Evolutionary conservation across 2,113 vertebrate species (phyloP).

Genomic region (Nyctereutes procyonoides): DNA sequence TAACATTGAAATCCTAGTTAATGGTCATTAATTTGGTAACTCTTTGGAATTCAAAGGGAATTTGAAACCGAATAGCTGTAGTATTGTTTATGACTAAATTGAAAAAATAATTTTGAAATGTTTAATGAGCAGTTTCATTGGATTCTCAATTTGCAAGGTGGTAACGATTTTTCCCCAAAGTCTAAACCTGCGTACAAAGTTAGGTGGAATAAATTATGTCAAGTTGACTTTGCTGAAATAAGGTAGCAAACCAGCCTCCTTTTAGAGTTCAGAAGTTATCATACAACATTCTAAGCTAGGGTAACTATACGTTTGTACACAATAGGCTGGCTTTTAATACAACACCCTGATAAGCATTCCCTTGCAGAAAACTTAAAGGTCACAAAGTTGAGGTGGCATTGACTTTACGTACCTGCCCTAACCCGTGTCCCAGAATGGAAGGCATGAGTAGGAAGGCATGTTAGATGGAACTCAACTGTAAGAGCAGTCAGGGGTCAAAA

Average conservation of each 20-base stretch:
- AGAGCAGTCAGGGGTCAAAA: not conserved
- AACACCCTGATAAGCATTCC: not conserved
- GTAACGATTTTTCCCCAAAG: not conserved
- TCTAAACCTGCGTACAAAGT: not conserved
- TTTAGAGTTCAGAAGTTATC: slow-evolving; percentile 22
- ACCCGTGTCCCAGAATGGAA: not conserved
- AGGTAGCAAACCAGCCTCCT: not conserved
- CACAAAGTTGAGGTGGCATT: not conserved
- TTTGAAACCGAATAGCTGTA: not conserved
- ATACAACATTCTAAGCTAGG: not conserved
- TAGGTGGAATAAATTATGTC: not conserved
- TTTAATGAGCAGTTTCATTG: slow-evolving; percentile 19
- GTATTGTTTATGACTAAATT: slow-evolving; percentile 41
- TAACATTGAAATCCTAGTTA: slow-evolving; percentile 23
- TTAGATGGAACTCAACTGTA: not conserved
- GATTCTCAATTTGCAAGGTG: slow-evolving; percentile 26
- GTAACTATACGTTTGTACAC: not conserved
- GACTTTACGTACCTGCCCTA: not conserved
- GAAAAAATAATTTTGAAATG: not conserved
- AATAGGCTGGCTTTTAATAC: not conserved
- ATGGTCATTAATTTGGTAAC: slow-evolving; percentile 12
- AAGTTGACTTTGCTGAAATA: not conserved
- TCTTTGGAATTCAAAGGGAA: not conserved
- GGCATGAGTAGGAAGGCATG: not conserved
- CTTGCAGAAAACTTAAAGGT: not conserved